Evolutionary conservation across 2,797 vertebrate species (phyloP).

Genomic region (Erethizon dorsatum): DNA sequence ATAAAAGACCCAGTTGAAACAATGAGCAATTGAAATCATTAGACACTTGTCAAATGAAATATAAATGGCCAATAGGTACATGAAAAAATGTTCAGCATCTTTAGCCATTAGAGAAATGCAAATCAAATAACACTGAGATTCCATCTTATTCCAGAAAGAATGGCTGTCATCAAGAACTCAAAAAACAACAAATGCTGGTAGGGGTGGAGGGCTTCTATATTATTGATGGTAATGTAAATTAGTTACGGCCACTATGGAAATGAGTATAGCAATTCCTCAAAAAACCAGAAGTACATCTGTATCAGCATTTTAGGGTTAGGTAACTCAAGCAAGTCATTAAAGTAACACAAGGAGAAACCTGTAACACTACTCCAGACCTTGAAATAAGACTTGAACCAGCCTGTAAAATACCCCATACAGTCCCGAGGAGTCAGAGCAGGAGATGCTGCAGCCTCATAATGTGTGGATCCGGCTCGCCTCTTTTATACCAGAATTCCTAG

Average conservation of each 20-base stretch:
- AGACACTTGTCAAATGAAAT: not conserved
- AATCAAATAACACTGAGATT: too few relatives aligned
- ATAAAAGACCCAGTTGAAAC: not conserved
- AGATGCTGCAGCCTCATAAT: slow-evolving; percentile 1
- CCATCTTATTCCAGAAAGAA: too few relatives aligned
- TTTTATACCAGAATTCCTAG: not conserved
- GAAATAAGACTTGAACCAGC: slow-evolving; percentile 34
- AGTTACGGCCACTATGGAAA: not conserved
- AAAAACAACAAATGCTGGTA: too few relatives aligned
- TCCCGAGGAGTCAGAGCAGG: slow-evolving; percentile 9
- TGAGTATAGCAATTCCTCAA: not conserved
- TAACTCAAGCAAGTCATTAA: slow-evolving; percentile 3
- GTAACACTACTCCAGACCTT: not conserved
- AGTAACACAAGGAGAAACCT: slow-evolving; percentile 29
- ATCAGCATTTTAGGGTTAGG: not conserved
- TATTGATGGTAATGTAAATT: too few relatives aligned
- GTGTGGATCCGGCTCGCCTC: not conserved
- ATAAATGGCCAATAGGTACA: not conserved
- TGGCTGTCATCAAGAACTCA: too few relatives aligned
- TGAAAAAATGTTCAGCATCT: too few relatives aligned
- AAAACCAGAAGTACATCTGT: not conserved
- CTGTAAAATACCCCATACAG: not conserved
- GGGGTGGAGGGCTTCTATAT: too few relatives aligned
- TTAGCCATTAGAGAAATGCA: too few relatives aligned
- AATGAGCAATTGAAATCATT: not conserved